Evolutionary conservation across 1,140 invertebrate genomes (phyloP), one percentile per base, ranked within the genome.

Genomic region (Zaprionus vittiger): DNA sequence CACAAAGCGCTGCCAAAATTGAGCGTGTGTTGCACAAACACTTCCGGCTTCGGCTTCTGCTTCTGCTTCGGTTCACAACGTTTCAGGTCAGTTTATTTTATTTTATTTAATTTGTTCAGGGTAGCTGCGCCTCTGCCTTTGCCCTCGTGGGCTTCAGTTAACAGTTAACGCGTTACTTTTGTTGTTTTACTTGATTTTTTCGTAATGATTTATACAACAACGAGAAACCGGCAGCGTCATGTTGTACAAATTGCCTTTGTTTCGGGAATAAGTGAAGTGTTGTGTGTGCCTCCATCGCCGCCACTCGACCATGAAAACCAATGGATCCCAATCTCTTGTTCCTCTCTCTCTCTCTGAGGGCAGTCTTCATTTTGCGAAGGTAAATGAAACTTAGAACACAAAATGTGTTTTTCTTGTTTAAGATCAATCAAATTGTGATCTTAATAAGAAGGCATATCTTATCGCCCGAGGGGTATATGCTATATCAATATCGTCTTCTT

Each of bases 221-320:
- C 47, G 68, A 57, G 24, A 47, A 80, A 65, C 54, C 7, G 64
- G 37, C 65, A 56, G 47, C 61, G 75, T 71, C 80, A 59, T 54
- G 64, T 57, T 63, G 63, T 64, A 86, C 83, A 87, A 86, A 86
- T 86, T 87, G 84, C 83, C 83, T 86, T 86, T 86, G 83, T 86
- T 75, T 74, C 80, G 34, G 26, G 63, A 49, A 37, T 80, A 62
- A 41, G 76, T 89, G 75, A 83, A 73, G 69, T 72, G 73, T 66
- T 80, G 15, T 6, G 26, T 34, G 9, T 34, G 31, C 31, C 9
- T 11, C 9, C 31, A 34, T n/a, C 5, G 38, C 15, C 4, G 64
- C 52, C 67, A 79, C 73, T 76, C 74, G 80, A 83, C 79, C 77
- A 79, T 65, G 72, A 67, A 76, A 56, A 62, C 5, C 28, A 14